These are phyloP conservation scores for Baronia brevicornis DNA, from an alignment of 2,888 invertebrate genomes.

Conservation along the genomic window DNA sequence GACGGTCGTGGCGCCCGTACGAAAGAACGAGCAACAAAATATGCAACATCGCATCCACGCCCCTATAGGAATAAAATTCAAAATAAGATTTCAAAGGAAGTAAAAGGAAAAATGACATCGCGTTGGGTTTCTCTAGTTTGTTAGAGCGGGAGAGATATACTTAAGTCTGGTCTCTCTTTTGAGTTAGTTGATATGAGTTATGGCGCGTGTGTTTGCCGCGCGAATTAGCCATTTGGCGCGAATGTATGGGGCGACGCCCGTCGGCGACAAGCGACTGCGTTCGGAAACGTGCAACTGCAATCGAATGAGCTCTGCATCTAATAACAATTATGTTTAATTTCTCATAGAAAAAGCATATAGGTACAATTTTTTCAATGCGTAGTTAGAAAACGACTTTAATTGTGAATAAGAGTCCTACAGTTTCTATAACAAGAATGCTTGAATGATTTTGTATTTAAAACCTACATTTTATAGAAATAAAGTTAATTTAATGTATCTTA, in stretches of 20 bases:
- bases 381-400: no score
- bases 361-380: no score
- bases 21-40: constrained; percentile 69
- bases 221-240: constrained; percentile 71
- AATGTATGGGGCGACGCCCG: constrained; percentile 57
- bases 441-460: no score
- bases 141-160: constrained; percentile 56
- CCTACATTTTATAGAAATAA: no score
- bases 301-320: constrained; percentile 27
- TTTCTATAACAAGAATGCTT: no score
- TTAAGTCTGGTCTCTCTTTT: constrained; percentile 42
- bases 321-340: constrained; percentile 26
- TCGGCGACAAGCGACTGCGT: constrained; percentile 27
- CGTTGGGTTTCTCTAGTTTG: constrained; percentile 62
- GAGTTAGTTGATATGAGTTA: constrained; percentile 69
- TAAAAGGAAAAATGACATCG: constrained; percentile 69
- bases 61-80: constrained; percentile 72
- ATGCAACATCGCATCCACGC: constrained; percentile 77
- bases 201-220: constrained; percentile 68
- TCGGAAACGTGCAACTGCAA: constrained; percentile 29
- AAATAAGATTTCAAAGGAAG: constrained; percentile 73
- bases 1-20: constrained; percentile 39
- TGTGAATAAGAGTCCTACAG: no score
- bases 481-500: no score
- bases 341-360: constrained; percentile 20